Base-by-base conservation (phyloP, 2,888 invertebrate species). In the Prionchulus punctatus region DNA sequence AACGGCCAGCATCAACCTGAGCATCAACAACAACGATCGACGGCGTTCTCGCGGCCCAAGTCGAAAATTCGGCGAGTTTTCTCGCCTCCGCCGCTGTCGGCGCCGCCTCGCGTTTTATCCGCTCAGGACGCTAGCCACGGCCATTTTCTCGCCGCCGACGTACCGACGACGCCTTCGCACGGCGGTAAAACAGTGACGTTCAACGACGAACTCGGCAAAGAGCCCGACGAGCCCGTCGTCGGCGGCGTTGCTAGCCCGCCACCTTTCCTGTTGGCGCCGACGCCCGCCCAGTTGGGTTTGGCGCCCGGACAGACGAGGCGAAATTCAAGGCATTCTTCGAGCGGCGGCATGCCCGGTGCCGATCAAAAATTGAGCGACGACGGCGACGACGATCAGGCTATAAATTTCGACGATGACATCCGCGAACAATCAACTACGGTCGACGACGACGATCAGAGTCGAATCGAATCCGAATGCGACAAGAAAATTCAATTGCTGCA, bases 251-350 rank as follows among this genome's bases (percentile, higher is more conserved):
- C 49, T 2, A 15, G 18, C 1, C 15, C 15, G 21, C 3, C 57
- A 45, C 63, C 76, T 62, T 85, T 86, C 75, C 83, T 88, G 56
- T 77, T 91, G 62, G 90, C 88, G 47, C 91, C 91, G 1, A 92
- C 91, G 1, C 91, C 91, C 1, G 91, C 91, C 30, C 91, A 91
- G 73, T 78, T 90, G 57, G 91, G 91, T 52, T 80, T 83, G 62
- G 88, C 89, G 42, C 89, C 89, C 7, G 73, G 88, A 54, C 90
- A 89, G 76, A 81, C 87, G 70, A 54, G 58, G 26, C 58, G 31
- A 26, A 2, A 23, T n/a, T 21, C 12, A 7, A 12, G 47, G 7
- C 15, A 21, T 21, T 45, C 47, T 7, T 21, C n/a, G 7, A 21
- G n/a, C 7, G 47, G 47, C 23, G 23, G 47, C 23, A 45, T 45